A percentile compares a stretch with the other conserved stretches of the same genome.
phyloP scores from a whole-genome alignment of 1,140 invertebrate genomes.

The Leptonema lineaticorne region DNA sequence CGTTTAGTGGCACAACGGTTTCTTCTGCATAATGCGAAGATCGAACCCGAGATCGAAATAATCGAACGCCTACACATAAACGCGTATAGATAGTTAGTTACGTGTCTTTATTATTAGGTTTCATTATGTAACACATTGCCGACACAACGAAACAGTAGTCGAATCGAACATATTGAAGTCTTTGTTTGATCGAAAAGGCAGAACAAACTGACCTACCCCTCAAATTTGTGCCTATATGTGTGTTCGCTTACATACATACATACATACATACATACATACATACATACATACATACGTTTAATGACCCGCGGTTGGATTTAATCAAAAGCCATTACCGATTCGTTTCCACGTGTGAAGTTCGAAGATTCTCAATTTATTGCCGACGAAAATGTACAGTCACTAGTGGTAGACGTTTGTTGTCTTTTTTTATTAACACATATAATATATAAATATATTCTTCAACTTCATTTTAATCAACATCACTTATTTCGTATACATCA shows the following conservation, averaged over 20 bases:
- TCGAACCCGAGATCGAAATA: background rate
- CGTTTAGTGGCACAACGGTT: too few species aligned
- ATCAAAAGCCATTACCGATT: slow-evolving; percentile 33
- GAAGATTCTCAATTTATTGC: slow-evolving; percentile 24
- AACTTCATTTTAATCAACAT: background rate
- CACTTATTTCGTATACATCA: background rate
- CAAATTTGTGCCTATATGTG: slow-evolving; percentile 5
- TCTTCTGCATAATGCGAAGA: too few species aligned
- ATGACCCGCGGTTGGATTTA: slow-evolving; percentile 20
- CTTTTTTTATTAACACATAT: too few species aligned
- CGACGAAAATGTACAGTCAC: background rate
- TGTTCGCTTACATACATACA: too few species aligned
- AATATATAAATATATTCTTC: too few species aligned
- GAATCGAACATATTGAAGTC: background rate
- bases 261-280: too few species aligned
- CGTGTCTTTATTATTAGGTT: slow-evolving; percentile 19
- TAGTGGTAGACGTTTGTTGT: background rate
- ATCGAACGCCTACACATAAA: background rate
- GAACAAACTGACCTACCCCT: slow-evolving; percentile 25
- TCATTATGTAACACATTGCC: slow-evolving; percentile 2
- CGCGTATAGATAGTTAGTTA: background rate
- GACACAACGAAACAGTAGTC: slow-evolving; percentile 10
- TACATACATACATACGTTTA: too few species aligned
- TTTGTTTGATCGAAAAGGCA: background rate
- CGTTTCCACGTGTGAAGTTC: slow-evolving; percentile 32